Conservation (phyloP, 2,888 invertebrate genomes). For the Cataglyphis altisquamis region DNA sequence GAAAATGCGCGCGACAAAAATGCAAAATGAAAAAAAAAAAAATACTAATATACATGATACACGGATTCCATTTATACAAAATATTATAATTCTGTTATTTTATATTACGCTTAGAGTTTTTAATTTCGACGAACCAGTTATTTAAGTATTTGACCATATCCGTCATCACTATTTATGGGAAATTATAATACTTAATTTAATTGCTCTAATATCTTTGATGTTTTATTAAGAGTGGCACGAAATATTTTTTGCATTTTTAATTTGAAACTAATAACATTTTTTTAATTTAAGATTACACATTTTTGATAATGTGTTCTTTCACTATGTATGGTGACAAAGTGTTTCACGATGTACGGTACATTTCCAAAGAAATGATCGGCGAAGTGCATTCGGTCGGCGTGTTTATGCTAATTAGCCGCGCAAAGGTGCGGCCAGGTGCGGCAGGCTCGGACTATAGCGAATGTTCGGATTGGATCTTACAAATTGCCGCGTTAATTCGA, state of each 20-base stretch:
- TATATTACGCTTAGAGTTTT: neutral
- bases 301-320: slow-evolving; percentile 23
- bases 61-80: neutral
- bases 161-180: neutral
- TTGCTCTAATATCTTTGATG: neutral
- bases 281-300: neutral
- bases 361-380: slow-evolving; percentile 53
- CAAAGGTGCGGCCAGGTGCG: slow-evolving; percentile 72
- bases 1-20: slow-evolving; percentile 31
- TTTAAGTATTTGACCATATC: neutral
- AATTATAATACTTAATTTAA: neutral
- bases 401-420: slow-evolving; percentile 77
- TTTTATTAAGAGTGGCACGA: neutral
- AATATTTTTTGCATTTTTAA: slow-evolving; percentile 9
- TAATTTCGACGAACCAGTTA: neutral
- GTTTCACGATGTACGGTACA: slow-evolving; percentile 39
- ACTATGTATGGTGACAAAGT: neutral
- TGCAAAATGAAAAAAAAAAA: slow-evolving; percentile 9
- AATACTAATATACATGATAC: too few species aligned
- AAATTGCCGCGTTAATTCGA: slow-evolving; percentile 78
- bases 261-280: neutral
- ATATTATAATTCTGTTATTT: neutral
- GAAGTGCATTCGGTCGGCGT: slow-evolving; percentile 61
- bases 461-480: slow-evolving; percentile 71
- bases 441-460: slow-evolving; percentile 53